phyloP scores from a whole-genome alignment of 2,797 vertebrate species.

The Simalia tracyae region DNA sequence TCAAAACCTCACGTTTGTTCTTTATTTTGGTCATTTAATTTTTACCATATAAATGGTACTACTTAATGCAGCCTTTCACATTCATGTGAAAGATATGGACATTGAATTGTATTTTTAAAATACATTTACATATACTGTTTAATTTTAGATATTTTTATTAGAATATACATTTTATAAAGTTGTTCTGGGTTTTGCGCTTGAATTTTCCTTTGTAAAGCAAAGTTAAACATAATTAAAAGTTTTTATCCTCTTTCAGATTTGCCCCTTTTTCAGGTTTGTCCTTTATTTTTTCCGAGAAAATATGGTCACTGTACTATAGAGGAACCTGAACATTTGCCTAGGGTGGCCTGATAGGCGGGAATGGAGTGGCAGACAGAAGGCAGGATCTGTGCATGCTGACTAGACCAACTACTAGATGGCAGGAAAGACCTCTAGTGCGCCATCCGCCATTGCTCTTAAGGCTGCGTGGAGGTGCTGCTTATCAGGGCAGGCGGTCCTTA shows the following conservation, averaged over 20 bases:
- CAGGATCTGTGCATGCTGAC: too few species aligned
- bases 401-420: neutral
- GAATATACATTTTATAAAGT: neutral
- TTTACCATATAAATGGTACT: too few species aligned
- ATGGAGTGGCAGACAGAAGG: neutral
- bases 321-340: neutral
- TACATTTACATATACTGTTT: neutral
- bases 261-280: neutral
- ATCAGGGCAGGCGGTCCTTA: too few species aligned
- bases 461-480: too few species aligned
- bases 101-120: neutral
- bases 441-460: too few species aligned
- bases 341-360: neutral
- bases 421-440: neutral
- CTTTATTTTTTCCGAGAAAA: neutral
- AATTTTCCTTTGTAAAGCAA: neutral
- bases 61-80: neutral
- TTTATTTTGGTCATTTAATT: neutral
- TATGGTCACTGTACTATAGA: neutral
- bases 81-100: neutral
- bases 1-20: neutral
- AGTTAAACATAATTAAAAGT: neutral
- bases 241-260: neutral
- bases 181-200: neutral
- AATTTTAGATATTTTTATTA: neutral